A percentile compares a stretch with the other conserved stretches of the same genome.
phyloP scores from a whole-genome alignment of 2,797 vertebrate species.

The Pseudochaenichthys georgianus region DNA sequence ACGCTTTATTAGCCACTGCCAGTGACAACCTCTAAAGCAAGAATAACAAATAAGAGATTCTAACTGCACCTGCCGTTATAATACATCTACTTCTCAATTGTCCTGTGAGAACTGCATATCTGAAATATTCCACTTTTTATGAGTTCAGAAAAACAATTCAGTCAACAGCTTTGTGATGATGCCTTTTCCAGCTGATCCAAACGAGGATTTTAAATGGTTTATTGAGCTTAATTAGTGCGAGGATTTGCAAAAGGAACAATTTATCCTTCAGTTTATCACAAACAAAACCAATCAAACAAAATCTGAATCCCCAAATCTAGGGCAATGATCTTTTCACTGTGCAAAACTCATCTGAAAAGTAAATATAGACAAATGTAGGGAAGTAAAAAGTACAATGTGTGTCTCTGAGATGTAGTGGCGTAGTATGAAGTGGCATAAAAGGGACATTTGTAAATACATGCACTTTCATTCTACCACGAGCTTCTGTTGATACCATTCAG shows the following conservation, averaged over 20 bases:
- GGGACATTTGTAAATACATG: no score
- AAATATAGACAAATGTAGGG: neutral
- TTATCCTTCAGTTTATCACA: neutral
- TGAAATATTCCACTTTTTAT: no score
- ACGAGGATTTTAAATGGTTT: neutral
- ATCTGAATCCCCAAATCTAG: neutral
- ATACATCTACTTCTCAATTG: no score
- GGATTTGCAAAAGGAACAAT: neutral
- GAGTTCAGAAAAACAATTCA: neutral
- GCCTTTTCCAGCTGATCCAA: neutral
- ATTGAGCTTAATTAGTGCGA: neutral
- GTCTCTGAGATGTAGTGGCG: neutral
- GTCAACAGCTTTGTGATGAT: neutral
- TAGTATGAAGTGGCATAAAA: neutral
- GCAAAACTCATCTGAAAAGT: neutral
- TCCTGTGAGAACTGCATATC: no score
- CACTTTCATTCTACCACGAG: neutral
- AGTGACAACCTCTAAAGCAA: no score
- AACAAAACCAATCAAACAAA: no score
- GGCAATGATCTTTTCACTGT: no score
- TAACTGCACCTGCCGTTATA: no score
- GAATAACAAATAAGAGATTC: no score
- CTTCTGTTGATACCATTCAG: constrained; percentile 17
- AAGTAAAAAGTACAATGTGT: neutral
- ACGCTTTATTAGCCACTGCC: no score